A percentile compares a stretch with the other conserved stretches of the same genome.
Conservation (phyloP, 2,797 vertebrate species). For the Clarias pachynema region DNA sequence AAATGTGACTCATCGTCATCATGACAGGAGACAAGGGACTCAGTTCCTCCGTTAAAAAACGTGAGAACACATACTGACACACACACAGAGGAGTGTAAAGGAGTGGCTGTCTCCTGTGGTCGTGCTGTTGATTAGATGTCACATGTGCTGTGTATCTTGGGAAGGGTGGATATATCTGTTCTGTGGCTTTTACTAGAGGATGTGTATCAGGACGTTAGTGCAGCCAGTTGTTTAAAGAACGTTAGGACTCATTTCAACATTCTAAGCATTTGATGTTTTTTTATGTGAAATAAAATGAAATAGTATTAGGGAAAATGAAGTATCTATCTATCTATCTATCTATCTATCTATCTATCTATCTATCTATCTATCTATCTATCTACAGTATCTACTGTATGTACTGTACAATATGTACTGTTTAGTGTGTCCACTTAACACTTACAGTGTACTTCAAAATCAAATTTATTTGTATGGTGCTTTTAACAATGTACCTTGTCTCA, state of each 20-base stretch:
- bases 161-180: not conserved
- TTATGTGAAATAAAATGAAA: not conserved
- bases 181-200: not conserved
- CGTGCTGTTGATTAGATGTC: not conserved
- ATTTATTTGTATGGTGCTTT: not conserved
- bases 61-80: not conserved
- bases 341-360: conserved; percentile 10
- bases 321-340: conserved; percentile 10
- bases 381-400: not conserved
- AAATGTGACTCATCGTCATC: not conserved
- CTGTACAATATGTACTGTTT: not conserved
- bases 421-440: not conserved
- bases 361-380: not conserved
- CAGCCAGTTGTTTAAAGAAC: no score
- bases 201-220: not conserved
- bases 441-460: not conserved
- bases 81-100: not conserved
- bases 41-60: not conserved
- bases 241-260: no score
- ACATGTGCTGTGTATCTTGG: not conserved
- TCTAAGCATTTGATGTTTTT: no score
- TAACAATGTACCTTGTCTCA: not conserved
- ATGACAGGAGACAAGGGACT: not conserved
- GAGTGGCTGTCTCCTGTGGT: conserved; percentile 8
- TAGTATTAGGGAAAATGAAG: no score